Evolutionary conservation across 2,113 vertebrate species (phyloP).

Genomic region (Cairina moschata): DNA sequence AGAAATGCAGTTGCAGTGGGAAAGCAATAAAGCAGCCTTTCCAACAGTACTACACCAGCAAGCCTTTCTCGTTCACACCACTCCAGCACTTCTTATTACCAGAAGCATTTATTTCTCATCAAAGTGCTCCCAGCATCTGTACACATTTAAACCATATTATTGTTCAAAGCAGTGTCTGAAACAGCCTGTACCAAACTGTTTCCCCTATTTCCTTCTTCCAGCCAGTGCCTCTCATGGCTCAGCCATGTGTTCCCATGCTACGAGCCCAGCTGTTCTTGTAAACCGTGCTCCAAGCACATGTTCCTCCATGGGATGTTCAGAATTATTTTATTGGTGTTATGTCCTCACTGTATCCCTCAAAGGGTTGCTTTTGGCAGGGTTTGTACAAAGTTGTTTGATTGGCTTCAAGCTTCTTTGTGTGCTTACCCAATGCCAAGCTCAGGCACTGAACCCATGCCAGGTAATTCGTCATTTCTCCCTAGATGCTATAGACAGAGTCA

Average conservation of each 20-base stretch:
- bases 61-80: not conserved
- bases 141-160: not conserved
- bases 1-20: not conserved
- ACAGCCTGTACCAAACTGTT: not conserved
- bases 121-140: not conserved
- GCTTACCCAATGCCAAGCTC: not conserved
- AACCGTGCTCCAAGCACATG: not conserved
- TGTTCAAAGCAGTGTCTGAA: not conserved
- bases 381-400: conserved; percentile 18
- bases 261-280: conserved; percentile 5
- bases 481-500: not conserved
- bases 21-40: not conserved
- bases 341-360: not conserved
- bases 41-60: not conserved
- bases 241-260: conserved; percentile 32
- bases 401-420: conserved; percentile 34
- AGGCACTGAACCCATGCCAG: conserved; percentile 11
- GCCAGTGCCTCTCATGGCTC: conserved; percentile 12
- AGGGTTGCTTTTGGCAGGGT: not conserved
- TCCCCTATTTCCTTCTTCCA: not conserved
- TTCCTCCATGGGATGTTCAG: conserved; percentile 19
- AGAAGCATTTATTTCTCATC: not conserved
- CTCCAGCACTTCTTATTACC: not conserved
- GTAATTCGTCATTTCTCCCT: conserved; percentile 38
- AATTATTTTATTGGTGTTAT: not conserved